A percentile compares a stretch with the other conserved stretches of the same genome.
Evolutionary conservation across 2,113 vertebrate genomes (phyloP).

Genomic region (Sapayoa aenigma): DNA sequence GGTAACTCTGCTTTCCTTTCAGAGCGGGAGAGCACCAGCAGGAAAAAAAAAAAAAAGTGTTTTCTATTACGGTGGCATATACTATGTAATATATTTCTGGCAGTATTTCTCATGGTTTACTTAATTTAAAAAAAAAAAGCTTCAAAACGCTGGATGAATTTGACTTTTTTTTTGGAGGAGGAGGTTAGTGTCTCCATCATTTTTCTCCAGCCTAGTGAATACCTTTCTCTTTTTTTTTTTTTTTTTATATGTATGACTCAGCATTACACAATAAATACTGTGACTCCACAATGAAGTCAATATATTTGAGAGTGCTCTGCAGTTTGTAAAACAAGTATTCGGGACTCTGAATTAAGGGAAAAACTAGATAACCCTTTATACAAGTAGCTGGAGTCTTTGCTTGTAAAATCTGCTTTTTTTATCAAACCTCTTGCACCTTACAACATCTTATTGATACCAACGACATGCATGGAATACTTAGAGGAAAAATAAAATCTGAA

Average conservation of each 20-base stretch:
- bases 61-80: neutral
- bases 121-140: neutral
- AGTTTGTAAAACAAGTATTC: constrained; percentile 24
- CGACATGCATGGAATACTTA: neutral
- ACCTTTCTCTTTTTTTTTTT: neutral
- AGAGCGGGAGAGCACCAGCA: neutral
- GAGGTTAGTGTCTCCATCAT: neutral
- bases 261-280: constrained; percentile 25
- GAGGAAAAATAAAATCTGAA: neutral
- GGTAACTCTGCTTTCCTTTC: neutral
- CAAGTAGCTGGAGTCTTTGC: neutral
- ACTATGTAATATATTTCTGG: neutral
- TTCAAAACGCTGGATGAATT: neutral
- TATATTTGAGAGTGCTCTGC: neutral
- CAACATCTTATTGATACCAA: neutral
- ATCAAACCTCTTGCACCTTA: neutral
- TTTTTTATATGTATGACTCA: neutral
- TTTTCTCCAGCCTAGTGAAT: neutral
- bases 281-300: neutral
- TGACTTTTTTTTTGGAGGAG: neutral
- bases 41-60: neutral
- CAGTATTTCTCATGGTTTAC: neutral
- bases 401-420: constrained; percentile 24
- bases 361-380: neutral
- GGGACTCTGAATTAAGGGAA: neutral